Base-by-base conservation (phyloP, 1,140 invertebrate genomes). In the Lordiphosa stackelbergi region DNA sequence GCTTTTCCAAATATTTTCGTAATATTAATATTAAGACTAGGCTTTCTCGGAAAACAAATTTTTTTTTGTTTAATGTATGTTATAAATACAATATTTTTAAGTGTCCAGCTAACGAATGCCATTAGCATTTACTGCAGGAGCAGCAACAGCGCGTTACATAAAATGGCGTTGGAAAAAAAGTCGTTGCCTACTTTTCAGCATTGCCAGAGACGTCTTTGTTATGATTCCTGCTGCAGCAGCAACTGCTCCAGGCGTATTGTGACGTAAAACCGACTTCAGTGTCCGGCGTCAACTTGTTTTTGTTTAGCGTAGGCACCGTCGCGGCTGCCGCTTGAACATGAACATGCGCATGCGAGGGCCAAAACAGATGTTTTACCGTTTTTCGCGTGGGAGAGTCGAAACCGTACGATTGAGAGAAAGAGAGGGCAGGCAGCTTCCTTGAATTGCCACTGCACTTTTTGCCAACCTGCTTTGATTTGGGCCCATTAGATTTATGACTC, bases 301-400 rank as follows among this genome's bases (percentile, higher is more conserved):
- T 83, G 77, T 83, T 83, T 83, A 69, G 72, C 63, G 54, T 81
- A 74, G 71, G 71, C 51, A 41, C 60, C 52, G 41, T 37, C 53
- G 47, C 49, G 22, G 55, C 31, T 47, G 47, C 53, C 22, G 31
- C 41, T 45, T 24, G 47, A 51, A 71, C 75, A 81, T 24, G 47
- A 51, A 71, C 75, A 81, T 79, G 75, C 75, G 75, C 75, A 79
- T n/a, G 24, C 38, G 65, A 28, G 46, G 16, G 41, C 11, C 53
- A 53, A 83, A 83, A 83, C 78, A 84, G 49, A 43, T 83, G 77
- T 83, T 81, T 60, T 61, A 40, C 19, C 19, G 2, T 46, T 28
- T 28, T 13, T 46, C 31, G 46, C 57, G 43, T 66, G 62, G 56
- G 61, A 75, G 66, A 48, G 72, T 45, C 35, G 41, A 11, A 28